phyloP scores from a whole-genome alignment of 2,113 vertebrate genomes.

The Varanus komodoensis region DNA sequence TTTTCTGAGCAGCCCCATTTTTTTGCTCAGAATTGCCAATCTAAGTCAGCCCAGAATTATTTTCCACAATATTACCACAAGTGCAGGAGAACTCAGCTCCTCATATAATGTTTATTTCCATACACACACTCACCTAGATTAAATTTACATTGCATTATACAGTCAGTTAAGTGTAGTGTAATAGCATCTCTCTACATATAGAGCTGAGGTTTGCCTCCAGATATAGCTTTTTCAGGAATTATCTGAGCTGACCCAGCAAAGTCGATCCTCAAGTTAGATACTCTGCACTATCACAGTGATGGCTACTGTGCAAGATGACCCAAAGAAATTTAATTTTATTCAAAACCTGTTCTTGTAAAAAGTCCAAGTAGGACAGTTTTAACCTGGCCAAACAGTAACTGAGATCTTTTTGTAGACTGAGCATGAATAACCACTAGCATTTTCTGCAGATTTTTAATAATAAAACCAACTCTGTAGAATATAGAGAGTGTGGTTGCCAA shows the following conservation, averaged over 20 bases:
- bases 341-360: neutral
- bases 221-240: neutral
- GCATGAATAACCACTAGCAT: neutral
- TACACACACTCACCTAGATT: neutral
- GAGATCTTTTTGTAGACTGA: too few relatives aligned
- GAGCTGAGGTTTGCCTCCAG: neutral
- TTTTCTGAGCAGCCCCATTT: neutral
- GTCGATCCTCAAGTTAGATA: neutral
- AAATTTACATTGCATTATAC: neutral
- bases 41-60: neutral
- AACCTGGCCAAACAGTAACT: neutral
- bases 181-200: neutral
- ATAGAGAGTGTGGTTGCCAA: neutral
- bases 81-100: neutral
- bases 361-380: neutral
- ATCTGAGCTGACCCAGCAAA: neutral
- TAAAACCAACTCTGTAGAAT: neutral
- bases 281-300: neutral
- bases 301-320: too few relatives aligned
- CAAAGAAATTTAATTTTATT: neutral
- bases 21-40: conserved; percentile 20
- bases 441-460: neutral
- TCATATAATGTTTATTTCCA: neutral
- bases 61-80: neutral
- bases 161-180: neutral